These are phyloP conservation scores for Hypanus sabinus DNA, from an alignment of 2,113 vertebrate species.

Conservation along the genomic window DNA sequence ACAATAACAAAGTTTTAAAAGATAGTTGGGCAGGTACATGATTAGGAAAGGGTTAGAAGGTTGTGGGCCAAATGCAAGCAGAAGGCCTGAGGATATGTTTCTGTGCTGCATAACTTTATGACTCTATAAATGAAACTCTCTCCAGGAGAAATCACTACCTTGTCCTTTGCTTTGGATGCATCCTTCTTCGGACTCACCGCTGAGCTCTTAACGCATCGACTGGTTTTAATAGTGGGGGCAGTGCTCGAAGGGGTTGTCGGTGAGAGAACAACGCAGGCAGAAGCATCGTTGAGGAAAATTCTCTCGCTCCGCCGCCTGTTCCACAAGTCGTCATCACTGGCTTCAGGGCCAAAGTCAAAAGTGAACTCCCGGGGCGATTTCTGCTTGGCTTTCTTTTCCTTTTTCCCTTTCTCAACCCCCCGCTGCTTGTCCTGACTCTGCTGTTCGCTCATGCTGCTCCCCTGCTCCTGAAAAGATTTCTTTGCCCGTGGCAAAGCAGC, in stretches of 20 bases:
- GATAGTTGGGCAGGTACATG: no score
- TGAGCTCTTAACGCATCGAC: constrained; percentile 61
- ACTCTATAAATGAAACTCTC: not conserved
- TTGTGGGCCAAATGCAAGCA: no score
- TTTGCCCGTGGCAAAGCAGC: constrained; percentile 76
- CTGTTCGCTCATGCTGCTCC: constrained; percentile 47
- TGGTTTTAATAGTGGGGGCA: constrained; percentile 54
- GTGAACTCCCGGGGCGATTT: constrained; percentile 69
- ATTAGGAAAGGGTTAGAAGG: no score
- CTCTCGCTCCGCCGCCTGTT: constrained; percentile 83
- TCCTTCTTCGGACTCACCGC: constrained; percentile 67
- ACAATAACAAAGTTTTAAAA: no score
- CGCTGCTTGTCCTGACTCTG: constrained; percentile 52
- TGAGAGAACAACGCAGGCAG: constrained; percentile 48
- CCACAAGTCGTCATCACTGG: constrained; percentile 88
- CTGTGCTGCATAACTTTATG: no score
- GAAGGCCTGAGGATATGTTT: no score
- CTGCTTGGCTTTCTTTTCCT: constrained; percentile 58
- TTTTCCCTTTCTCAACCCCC: constrained; percentile 59
- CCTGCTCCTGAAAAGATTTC: constrained; percentile 66
- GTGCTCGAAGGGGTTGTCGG: not conserved
- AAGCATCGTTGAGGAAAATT: constrained; percentile 87
- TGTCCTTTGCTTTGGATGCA: constrained; percentile 61
- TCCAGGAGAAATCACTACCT: constrained; percentile 39
- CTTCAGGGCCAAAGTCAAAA: constrained; percentile 70